Evolutionary conservation across 2,888 invertebrate genomes (phyloP), one percentile per base, ranked within the genome.

Genomic region (Rhamnusium bicolor): DNA sequence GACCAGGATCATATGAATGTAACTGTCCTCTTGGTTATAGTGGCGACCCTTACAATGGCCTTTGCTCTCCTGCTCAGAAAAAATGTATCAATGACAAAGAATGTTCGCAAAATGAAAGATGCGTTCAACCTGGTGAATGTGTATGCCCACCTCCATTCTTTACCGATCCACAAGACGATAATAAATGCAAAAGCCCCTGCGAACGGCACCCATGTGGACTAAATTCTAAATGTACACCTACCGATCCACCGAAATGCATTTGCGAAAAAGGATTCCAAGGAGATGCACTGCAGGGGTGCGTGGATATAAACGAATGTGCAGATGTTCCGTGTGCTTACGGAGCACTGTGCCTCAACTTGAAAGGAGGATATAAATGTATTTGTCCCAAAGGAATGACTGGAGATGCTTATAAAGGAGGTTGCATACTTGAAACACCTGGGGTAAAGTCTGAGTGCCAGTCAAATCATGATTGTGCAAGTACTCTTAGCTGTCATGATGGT

Each of bases 141-240:
- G 92, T 96, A 16, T 97, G 97, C 85, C 95, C 96, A 27, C 96
- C 96, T 16, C 97, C 97, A 0, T 97, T 94, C 89, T 96, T 95
- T 87, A 91, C 94, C 29, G 97, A 97, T 85, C 92, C 94, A 8
- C 90, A 91, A 18, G 95, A 96, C 84, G 93, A 93, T 40, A 95
- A 95, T 85, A 94, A 94, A 85, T 97, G 97, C 86, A 96, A 96
- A 89, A 97, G 95, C 89, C 97, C 97, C 6, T 97, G 97, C 86
- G 96, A 97, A 87, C 91, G 96, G 74, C 96, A 94, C 86, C 93
- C 94, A 7, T 97, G 97, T 82, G 97, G 97, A 32, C 93, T 96
- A 61, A 96, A 97, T 85, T 94, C 96, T 2, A 95, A 95, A 88
- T 97, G 97, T 86, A 95, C 95, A 0, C 95, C 96, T 0, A 94